phyloP scores from a whole-genome alignment of 2,888 invertebrate species.

The Callyntrura guangdongensis region DNA sequence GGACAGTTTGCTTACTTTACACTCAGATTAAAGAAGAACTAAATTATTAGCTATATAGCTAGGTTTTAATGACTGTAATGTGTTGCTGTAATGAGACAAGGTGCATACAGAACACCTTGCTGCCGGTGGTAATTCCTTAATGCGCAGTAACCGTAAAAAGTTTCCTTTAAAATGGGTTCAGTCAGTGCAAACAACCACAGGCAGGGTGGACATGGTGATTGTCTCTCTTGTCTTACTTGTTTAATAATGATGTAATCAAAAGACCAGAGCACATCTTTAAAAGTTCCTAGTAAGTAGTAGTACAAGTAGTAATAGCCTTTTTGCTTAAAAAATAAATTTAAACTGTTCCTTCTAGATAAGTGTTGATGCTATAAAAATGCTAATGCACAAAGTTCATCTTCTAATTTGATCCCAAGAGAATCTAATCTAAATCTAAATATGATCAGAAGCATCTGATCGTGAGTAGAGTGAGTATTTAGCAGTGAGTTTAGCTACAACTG shows the following conservation, averaged over 20 bases:
- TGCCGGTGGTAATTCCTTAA: not conserved
- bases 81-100: not conserved
- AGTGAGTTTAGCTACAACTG: no score
- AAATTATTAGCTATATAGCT: no score
- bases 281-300: not conserved
- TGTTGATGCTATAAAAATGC: not conserved
- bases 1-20: no score
- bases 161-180: no score
- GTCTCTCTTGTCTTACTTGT: not conserved
- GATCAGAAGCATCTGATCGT: not conserved
- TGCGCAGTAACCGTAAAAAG: not conserved
- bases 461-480: no score
- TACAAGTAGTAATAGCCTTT: not conserved
- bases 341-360: not conserved
- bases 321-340: not conserved
- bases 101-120: not conserved
- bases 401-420: constrained; percentile 21
- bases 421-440: no score
- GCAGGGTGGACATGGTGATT: not conserved
- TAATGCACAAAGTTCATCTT: constrained; percentile 26
- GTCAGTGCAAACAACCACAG: not conserved
- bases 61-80: no score
- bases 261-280: not conserved
- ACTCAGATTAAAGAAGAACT: no score
- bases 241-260: not conserved